Base-by-base conservation (phyloP, 2,797 vertebrate species). In the Rhinophrynus dorsalis region DNA sequence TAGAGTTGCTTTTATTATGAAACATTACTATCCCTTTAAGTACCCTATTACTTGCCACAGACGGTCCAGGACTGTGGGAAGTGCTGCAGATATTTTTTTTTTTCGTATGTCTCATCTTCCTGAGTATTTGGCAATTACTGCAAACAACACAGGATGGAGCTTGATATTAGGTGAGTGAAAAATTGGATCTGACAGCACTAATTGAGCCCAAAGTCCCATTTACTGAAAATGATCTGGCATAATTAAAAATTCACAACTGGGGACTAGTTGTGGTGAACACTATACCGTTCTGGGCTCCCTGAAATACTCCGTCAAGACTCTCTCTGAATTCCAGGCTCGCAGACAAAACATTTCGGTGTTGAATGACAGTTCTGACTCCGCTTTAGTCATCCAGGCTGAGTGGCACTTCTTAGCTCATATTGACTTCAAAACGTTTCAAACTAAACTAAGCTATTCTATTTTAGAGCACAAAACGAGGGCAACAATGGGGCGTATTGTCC, bases 171-270 rank as follows among this genome's bases (percentile, higher is more conserved):
- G 79, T 79, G 68, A 84, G 74, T 81, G 75, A 83, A 83, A 86
- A 82, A 90, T 84, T 77, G 73, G 68, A 85, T 82, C 74, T 78
- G 85, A 88, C 83, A 85, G 81, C 76, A 82, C 80, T 89, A 86
- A 90, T 82, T 86, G 86, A 84, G 81, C 76, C 82, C 76, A 20
- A 83, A 86, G 78, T 84, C 78, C 84, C 84, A 85, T 85, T 88
- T 88, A 85, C 86, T 80, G 82, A 88, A 86, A 88, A 84, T 76
- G 80, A 85, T 85, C 82, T 79, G 78, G 77, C 68, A 38, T 80
- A 86, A 88, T 89, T 86, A 90, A 89, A 88, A 86, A 86, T 85
- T 85, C 85, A 85, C 82, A 86, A 90, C 76, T 77, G 77, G 77
- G 84, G 81, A 78, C 82, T 82, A 76, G 75, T 76, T 84, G 81